Evolutionary conservation across 1,140 invertebrate species (phyloP).

Genomic region (Drosophila kanapiae): DNA sequence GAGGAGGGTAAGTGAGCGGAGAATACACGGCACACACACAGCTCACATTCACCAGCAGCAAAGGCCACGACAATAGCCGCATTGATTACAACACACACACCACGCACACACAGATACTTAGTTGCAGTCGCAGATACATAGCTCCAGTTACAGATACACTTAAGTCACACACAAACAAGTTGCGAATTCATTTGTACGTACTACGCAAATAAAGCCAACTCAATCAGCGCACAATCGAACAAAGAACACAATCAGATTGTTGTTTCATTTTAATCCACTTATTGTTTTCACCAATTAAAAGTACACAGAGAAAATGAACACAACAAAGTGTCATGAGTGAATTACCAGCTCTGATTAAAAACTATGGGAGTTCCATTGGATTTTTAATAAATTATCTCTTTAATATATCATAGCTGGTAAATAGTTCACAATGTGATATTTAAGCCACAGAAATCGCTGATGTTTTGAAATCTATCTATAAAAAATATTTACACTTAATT

Average conservation of each 20-base stretch:
- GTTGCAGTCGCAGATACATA: slow-evolving; percentile 38
- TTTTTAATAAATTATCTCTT: background rate
- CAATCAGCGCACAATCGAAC: slow-evolving; percentile 62
- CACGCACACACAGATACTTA: slow-evolving; percentile 37
- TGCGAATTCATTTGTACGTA: slow-evolving; percentile 57
- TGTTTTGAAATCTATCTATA: background rate
- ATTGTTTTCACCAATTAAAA: slow-evolving; percentile 19
- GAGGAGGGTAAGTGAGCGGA: slow-evolving; percentile 85
- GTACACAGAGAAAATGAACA: background rate
- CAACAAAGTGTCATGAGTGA: no score
- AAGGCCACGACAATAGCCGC: slow-evolving; percentile 31
- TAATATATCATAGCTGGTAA: background rate
- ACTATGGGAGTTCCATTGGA: background rate
- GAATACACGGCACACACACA: slow-evolving; percentile 6
- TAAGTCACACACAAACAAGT: slow-evolving; percentile 46
- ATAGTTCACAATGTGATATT: background rate
- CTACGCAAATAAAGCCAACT: slow-evolving; percentile 65
- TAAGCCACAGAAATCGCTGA: background rate
- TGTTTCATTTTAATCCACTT: slow-evolving; percentile 53
- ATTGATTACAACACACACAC: slow-evolving; percentile 7
- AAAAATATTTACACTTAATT: no score
- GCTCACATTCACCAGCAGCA: slow-evolving; percentile 20
- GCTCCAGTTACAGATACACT: slow-evolving; percentile 36
- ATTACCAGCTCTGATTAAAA: background rate
- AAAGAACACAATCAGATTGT: slow-evolving; percentile 44